Percentiles rank a stretch among this genome's conserved stretches.
Conservation (phyloP, 2,888 invertebrate species). For the Eudemis profundana region DNA sequence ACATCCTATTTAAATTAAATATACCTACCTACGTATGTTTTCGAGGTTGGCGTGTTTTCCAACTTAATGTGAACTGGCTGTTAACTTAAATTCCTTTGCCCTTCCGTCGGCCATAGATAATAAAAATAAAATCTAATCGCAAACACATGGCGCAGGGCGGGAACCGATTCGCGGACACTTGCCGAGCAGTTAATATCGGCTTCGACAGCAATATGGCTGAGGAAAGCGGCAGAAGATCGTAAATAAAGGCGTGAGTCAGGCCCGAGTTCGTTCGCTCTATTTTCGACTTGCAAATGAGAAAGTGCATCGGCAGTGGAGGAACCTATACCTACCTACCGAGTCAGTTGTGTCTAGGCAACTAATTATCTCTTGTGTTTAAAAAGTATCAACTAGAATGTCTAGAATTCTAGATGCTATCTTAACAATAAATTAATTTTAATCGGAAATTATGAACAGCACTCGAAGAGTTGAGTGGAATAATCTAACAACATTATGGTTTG, state of each 20-base stretch:
- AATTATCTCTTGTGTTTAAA: too few relatives aligned
- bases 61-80: conserved; percentile 9
- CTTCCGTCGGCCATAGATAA: conserved; percentile 47
- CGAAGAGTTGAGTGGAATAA: background rate
- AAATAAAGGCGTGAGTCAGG: conserved; percentile 78
- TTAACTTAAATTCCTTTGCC: conserved; percentile 40
- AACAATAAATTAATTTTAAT: background rate
- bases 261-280: conserved; percentile 65
- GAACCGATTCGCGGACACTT: conserved; percentile 57
- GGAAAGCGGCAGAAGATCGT: conserved; percentile 64
- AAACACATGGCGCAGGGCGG: conserved; percentile 50
- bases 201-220: conserved; percentile 60
- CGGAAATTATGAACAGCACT: too few relatives aligned
- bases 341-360: conserved; percentile 23
- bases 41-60: background rate
- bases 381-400: too few relatives aligned
- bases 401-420: background rate
- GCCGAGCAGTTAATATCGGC: conserved; percentile 52
- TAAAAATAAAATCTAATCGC: conserved; percentile 51
- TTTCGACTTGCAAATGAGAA: conserved; percentile 79
- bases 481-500: background rate
- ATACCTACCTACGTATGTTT: background rate
- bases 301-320: conserved; percentile 65
- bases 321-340: conserved; percentile 22
- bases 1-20: background rate